A percentile compares a stretch with the other conserved stretches of the same genome.
These are phyloP conservation scores for Pseudotriccus pelzelni DNA, from an alignment of 2,797 vertebrate genomes.

Conservation along the genomic window DNA sequence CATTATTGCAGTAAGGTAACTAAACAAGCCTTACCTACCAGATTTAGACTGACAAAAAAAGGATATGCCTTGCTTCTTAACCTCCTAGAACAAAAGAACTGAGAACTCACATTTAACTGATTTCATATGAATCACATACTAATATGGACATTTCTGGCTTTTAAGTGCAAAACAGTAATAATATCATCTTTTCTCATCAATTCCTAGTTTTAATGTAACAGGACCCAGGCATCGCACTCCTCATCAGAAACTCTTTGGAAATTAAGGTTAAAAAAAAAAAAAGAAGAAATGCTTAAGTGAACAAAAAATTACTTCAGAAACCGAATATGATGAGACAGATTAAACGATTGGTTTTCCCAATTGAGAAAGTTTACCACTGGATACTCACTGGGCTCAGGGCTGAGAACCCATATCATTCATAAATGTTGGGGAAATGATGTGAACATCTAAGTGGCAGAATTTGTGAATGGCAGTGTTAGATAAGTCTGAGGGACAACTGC, in stretches of 20 bases:
- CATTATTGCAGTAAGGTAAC: neutral
- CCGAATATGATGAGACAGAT: neutral
- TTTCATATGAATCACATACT: neutral
- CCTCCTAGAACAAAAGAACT: neutral
- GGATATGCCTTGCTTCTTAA: neutral
- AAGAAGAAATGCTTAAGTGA: neutral
- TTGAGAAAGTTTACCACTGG: rapidly evolving
- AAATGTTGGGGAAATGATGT: neutral
- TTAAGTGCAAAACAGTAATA: neutral
- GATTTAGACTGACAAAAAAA: neutral
- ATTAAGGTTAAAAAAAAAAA: neutral
- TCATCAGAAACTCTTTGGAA: neutral
- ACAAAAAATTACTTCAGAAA: neutral
- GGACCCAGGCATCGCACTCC: neutral
- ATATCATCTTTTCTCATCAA: neutral
- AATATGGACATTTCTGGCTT: neutral
- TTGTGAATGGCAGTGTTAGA: neutral
- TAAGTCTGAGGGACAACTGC: neutral
- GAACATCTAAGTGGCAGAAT: neutral
- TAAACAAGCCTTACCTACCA: neutral
- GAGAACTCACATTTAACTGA: neutral
- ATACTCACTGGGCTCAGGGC: neutral
- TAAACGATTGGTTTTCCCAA: neutral
- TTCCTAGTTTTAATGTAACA: neutral
- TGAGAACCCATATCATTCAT: neutral